Percentiles rank a stretch among this genome's conserved stretches.
Conservation (phyloP, 1,140 invertebrate species). For the Melitaea cinxia region DNA sequence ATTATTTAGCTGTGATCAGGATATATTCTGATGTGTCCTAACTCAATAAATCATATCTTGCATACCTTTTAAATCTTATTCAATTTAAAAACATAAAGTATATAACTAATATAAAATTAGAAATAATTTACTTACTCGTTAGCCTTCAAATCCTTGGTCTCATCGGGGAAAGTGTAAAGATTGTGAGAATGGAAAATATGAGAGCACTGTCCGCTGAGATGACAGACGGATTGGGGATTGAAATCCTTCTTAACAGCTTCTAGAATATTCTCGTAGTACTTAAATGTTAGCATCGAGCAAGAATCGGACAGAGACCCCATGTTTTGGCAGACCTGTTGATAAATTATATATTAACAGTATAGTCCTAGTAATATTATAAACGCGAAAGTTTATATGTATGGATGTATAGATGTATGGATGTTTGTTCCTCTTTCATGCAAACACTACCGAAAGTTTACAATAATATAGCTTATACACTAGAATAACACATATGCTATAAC, state of each 20-base stretch:
- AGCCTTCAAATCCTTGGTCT: constrained; percentile 81
- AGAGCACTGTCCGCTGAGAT: constrained; percentile 88
- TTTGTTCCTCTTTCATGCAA: too few relatives aligned
- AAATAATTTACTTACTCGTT: constrained; percentile 49
- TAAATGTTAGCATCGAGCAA: constrained; percentile 87
- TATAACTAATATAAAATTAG: too few relatives aligned
- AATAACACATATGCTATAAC: too few relatives aligned
- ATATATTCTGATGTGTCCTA: too few relatives aligned
- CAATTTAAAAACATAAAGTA: too few relatives aligned
- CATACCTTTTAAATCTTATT: too few relatives aligned
- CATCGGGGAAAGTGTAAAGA: constrained; percentile 78
- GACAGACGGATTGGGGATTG: constrained; percentile 85
- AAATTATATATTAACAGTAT: neutral
- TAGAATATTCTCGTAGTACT: constrained; percentile 87
- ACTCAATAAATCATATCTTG: too few relatives aligned
- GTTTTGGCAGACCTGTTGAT: constrained; percentile 84
- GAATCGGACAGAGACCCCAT: constrained; percentile 89
- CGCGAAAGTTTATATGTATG: too few relatives aligned
- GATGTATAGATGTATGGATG: too few relatives aligned
- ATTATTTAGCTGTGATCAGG: too few relatives aligned
- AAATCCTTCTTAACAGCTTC: constrained; percentile 84
- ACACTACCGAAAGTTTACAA: too few relatives aligned
- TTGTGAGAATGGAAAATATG: constrained; percentile 85
- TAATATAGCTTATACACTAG: too few relatives aligned
- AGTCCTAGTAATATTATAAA: neutral